Evolutionary conservation across 2,888 invertebrate species (phyloP).

Genomic region (Helicoverpa assulta): DNA sequence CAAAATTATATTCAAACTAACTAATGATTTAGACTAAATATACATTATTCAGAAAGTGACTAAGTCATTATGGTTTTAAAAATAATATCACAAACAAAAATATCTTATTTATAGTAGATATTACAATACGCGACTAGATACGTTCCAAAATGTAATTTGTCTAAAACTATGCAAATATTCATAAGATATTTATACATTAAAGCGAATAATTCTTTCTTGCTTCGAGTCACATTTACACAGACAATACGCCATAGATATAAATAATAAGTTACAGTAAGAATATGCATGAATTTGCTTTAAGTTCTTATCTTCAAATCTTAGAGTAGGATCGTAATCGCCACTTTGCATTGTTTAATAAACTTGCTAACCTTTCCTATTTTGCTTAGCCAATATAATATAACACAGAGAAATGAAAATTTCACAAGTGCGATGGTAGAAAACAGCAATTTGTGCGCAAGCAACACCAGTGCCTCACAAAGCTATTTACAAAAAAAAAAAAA

Average conservation of each 20-base stretch:
- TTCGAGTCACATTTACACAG: slow-evolving; percentile 40
- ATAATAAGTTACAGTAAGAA: slow-evolving; percentile 17
- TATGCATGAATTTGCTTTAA: slow-evolving; percentile 8
- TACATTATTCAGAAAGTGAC: slow-evolving; percentile 36
- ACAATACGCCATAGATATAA: slow-evolving; percentile 14
- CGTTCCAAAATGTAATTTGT: slow-evolving; percentile 35
- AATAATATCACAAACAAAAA: slow-evolving; percentile 59
- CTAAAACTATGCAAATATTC: slow-evolving; percentile 68
- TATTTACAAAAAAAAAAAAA: slow-evolving; percentile 36
- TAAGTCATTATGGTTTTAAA: slow-evolving; percentile 38
- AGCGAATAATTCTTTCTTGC: slow-evolving; percentile 50
- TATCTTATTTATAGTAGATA: slow-evolving; percentile 38
- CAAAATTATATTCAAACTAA: slow-evolving; percentile 45
- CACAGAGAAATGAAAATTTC: slow-evolving; percentile 19
- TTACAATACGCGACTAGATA: slow-evolving; percentile 46
- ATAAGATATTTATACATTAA: slow-evolving; percentile 67
- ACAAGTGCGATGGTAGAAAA: slow-evolving; percentile 28
- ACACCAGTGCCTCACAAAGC: slow-evolving; percentile 48
- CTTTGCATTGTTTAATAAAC: too few relatives aligned
- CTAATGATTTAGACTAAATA: slow-evolving; percentile 49
- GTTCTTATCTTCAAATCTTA: background rate
- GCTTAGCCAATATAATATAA: slow-evolving; percentile 8
- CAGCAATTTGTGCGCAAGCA: slow-evolving; percentile 59
- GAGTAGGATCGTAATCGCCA: too few relatives aligned
- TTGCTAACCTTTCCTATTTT: slow-evolving; percentile 17